phyloP scores from a whole-genome alignment of 2,888 invertebrate species.

The Brenthis ino region DNA sequence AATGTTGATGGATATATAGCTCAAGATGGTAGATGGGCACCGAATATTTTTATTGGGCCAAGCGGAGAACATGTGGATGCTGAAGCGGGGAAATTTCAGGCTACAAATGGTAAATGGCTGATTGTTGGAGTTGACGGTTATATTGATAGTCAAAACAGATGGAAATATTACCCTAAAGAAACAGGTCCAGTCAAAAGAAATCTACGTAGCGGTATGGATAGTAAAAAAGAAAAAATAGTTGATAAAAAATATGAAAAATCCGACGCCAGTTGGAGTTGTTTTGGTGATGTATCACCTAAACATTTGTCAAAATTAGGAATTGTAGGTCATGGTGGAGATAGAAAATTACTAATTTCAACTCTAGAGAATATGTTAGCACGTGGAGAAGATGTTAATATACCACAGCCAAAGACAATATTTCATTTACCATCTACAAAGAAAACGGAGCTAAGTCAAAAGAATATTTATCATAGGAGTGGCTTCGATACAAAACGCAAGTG shows the following conservation, averaged over 20 bases:
- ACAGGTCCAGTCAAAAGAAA: conserved; percentile 21
- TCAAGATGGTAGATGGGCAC: conserved; percentile 71
- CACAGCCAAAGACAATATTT: conserved; percentile 52
- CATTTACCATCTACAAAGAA: conserved; percentile 44
- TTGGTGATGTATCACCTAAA: conserved; percentile 62
- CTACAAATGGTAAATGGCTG: conserved; percentile 58
- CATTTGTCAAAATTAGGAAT: conserved; percentile 67
- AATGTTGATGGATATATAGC: conserved; percentile 69
- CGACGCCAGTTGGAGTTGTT: conserved; percentile 67
- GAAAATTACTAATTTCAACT: conserved; percentile 56
- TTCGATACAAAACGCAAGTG: conserved; percentile 52
- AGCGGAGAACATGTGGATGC: conserved; percentile 63
- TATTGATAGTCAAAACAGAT: conserved; percentile 59
- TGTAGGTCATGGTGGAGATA: conserved; percentile 70
- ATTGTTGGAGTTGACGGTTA: conserved; percentile 71
- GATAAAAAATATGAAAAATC: conserved; percentile 50
- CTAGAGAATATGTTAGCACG: conserved; percentile 57
- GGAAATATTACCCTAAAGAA: conserved; percentile 59
- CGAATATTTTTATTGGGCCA: conserved; percentile 63
- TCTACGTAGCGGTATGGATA: conserved; percentile 25
- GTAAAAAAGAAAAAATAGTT: conserved; percentile 36
- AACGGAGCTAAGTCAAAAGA: conserved; percentile 34
- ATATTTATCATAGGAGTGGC: conserved; percentile 26
- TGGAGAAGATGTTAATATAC: conserved; percentile 61
- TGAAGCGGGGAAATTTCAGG: conserved; percentile 66